Evolutionary conservation across 2,888 invertebrate genomes (phyloP).

Genomic region (Aquatica leii): DNA sequence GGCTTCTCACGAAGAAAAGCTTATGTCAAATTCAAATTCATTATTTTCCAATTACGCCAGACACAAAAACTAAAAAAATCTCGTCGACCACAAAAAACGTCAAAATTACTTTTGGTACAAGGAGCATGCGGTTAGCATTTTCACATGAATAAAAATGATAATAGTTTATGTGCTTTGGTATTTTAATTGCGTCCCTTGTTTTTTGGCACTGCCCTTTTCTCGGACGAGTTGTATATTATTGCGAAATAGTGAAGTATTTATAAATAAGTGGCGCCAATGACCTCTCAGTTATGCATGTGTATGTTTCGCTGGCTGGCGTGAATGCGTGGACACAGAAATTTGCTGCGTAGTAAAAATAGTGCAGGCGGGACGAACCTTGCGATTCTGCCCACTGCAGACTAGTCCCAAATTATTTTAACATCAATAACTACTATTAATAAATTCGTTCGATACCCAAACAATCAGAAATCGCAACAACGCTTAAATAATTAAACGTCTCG

Average conservation of each 20-base stretch:
- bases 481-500: too few relatives aligned
- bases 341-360: conserved; percentile 38
- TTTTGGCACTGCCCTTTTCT: conserved; percentile 19
- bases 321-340: conserved; percentile 37
- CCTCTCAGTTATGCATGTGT: conserved; percentile 48
- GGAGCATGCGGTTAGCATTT: too few relatives aligned
- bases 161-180: background rate
- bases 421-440: too few relatives aligned
- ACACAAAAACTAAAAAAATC: too few relatives aligned
- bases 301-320: conserved; percentile 40
- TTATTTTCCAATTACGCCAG: too few relatives aligned
- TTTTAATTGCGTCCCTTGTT: background rate
- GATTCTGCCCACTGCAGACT: conserved; percentile 12
- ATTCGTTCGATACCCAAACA: too few relatives aligned
- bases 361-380: conserved; percentile 27
- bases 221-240: conserved; percentile 24
- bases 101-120: too few relatives aligned
- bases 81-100: too few relatives aligned
- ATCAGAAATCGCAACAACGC: too few relatives aligned
- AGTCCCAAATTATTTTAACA: too few relatives aligned
- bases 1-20: too few relatives aligned
- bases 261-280: conserved; percentile 48
- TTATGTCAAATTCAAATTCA: too few relatives aligned
- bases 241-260: conserved; percentile 39
- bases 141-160: conserved; percentile 3